Evolutionary conservation across 2,888 invertebrate species (phyloP).

Genomic region (Lepeophtheirus nordmannii): DNA sequence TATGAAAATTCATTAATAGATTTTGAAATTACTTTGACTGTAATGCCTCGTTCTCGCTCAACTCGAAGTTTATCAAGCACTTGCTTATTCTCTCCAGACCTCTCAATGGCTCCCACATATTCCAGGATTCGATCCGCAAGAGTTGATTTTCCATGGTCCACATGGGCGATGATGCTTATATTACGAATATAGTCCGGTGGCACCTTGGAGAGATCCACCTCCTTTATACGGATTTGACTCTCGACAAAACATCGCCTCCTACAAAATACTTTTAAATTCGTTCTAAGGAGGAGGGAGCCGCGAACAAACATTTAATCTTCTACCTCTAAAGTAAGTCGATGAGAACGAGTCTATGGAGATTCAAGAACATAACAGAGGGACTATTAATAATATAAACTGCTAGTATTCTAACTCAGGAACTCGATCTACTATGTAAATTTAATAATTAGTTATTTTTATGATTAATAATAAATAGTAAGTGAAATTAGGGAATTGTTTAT

Average conservation of each 20-base stretch:
- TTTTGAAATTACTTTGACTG: conserved; percentile 51
- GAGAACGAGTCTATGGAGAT: no score
- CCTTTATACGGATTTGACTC: background rate
- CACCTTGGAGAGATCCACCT: conserved; percentile 31
- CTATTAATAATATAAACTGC: no score
- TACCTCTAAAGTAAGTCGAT: no score
- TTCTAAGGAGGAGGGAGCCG: background rate
- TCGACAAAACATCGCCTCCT: background rate
- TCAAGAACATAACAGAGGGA: no score
- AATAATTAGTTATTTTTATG: no score
- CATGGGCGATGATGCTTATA: conserved; percentile 96
- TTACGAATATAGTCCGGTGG: conserved; percentile 52
- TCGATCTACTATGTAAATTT: no score
- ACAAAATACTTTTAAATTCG: background rate
- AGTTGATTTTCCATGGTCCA: conserved; percentile 97
- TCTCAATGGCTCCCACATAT: conserved; percentile 48
- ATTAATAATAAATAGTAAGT: no score
- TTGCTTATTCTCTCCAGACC: conserved; percentile 25
- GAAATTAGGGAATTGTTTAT: no score
- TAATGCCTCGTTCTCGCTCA: conserved; percentile 89
- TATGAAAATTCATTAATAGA: background rate
- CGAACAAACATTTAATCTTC: no score
- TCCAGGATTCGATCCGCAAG: conserved; percentile 87
- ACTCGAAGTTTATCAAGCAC: conserved; percentile 48
- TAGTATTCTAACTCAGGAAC: no score